Base-by-base conservation (phyloP, 2,888 invertebrate species). In the Drosophila macrothrix region DNA sequence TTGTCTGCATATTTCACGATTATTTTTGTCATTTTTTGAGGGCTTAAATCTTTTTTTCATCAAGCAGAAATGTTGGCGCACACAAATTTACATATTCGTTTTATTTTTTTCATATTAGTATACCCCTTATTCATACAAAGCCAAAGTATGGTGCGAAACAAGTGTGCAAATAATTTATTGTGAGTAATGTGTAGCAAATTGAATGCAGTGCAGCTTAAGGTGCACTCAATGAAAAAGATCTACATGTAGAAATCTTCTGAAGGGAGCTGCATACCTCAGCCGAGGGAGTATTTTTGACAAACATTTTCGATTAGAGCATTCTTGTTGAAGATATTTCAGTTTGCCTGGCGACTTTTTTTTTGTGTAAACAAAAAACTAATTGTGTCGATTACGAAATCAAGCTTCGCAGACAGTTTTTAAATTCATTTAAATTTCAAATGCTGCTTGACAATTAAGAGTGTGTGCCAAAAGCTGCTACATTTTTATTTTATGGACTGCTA, bases 401-500 rank as follows among this genome's bases (percentile, higher is more conserved):
- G 65, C 28, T 68, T 66, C 53, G 70, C 64, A 63, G 33, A 16
- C 7, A 9, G 33, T 64, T 55, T 67, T 70, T 78, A 82, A 78
- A 41, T 76, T 76, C 69, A 82, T 90, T 90, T 79, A 79, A 69
- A 85, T 79, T 78, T 76, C 62, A 67, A 82, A 83, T 76, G 53
- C 63, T 31, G 54, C 37, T 52, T 19, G 71, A 80, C 83, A 83
- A 85, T 88, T 88, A 88, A 85, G 85, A 76, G 31, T 53, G 78
- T 73, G 74, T 90, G 87, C 87, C 87, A 87, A 90, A 78, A 73
- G 69, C 73, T 75, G 74, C 62, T 73, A 68, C 66, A 71, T 73
- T 78, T 89, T 76, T 80, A 78, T 84, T 87, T 87, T 82, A 82
- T 87, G 74, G 54, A 55, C 66, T 35, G 50, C 68, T 63, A 73